phyloP scores from a whole-genome alignment of 2,888 invertebrate species.

The Caenorhabditis drosophilae region DNA sequence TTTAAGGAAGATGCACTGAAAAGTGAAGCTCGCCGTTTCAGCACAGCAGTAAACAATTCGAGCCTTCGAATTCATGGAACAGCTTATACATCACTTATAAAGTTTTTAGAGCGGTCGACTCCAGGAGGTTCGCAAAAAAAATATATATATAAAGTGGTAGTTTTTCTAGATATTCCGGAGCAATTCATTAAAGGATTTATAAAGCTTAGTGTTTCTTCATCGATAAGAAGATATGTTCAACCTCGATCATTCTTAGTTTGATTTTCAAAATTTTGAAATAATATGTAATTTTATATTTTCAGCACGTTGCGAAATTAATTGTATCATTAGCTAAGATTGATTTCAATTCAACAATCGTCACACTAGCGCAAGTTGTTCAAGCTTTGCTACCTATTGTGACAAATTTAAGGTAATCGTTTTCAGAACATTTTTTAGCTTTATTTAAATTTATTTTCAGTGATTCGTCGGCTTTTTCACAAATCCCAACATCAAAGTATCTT shows the following conservation, averaged over 20 bases:
- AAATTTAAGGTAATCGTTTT: constrained; percentile 4
- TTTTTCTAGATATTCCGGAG: constrained; percentile 22
- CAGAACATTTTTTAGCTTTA: not conserved
- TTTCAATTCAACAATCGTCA: too few relatives aligned
- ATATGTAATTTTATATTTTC: not conserved
- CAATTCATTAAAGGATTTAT: constrained; percentile 35
- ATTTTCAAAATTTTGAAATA: constrained; percentile 12
- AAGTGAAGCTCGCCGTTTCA: constrained; percentile 40
- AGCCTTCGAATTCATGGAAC: constrained; percentile 40
- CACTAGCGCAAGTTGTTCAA: too few relatives aligned
- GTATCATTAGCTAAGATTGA: not conserved
- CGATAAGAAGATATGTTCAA: constrained; percentile 32
- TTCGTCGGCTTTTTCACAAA: constrained; percentile 6
- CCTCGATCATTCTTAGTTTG: constrained; percentile 33
- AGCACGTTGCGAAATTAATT: too few relatives aligned
- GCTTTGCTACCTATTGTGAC: constrained; percentile 10
- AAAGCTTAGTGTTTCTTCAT: constrained; percentile 24
- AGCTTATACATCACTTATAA: constrained; percentile 26
- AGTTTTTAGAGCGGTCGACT: constrained; percentile 26
- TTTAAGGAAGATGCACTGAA: constrained; percentile 35
- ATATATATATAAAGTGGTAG: not conserved
- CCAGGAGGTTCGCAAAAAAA: not conserved
- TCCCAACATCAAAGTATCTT: constrained; percentile 24
- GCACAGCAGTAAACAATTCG: constrained; percentile 25
- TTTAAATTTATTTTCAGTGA: constrained; percentile 8